phyloP scores from a whole-genome alignment of 2,888 invertebrate genomes.

The Aleiodes testaceus region DNA sequence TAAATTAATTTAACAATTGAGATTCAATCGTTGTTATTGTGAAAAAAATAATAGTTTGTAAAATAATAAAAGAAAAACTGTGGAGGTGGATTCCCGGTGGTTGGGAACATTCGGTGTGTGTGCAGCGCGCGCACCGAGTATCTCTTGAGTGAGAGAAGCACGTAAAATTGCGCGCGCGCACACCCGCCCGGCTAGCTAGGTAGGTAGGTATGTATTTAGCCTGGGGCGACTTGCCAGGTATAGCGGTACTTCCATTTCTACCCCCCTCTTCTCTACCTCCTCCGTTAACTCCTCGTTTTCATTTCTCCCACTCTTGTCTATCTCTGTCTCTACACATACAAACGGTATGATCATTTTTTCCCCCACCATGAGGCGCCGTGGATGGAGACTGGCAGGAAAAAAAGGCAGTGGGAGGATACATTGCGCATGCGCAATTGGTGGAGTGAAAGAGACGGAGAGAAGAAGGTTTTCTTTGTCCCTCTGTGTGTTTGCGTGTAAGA shows the following conservation, averaged over 20 bases:
- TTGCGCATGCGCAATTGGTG: slow-evolving; percentile 4
- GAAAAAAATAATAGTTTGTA: not conserved
- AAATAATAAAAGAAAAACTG: not conserved
- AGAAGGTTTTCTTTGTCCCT: slow-evolving; percentile 7
- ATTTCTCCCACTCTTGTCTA: slow-evolving; percentile 29
- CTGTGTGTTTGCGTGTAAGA: slow-evolving; percentile 8
- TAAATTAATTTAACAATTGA: not conserved
- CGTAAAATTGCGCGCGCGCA: slow-evolving; percentile 40
- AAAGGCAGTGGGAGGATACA: slow-evolving; percentile 13
- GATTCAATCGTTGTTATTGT: not conserved
- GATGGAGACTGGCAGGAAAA: not conserved
- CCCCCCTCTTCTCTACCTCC: slow-evolving; percentile 45
- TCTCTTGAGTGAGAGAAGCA: slow-evolving; percentile 42
- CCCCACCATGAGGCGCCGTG: not conserved
- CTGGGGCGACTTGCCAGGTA: slow-evolving; percentile 65
- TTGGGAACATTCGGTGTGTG: slow-evolving; percentile 31
- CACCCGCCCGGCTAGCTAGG: slow-evolving; percentile 62
- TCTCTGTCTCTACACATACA: not conserved
- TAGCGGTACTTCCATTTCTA: slow-evolving; percentile 69
- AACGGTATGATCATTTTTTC: slow-evolving; percentile 2
- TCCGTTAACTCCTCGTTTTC: slow-evolving; percentile 36
- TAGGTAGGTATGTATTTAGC: slow-evolving; percentile 71
- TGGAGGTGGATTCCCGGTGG: slow-evolving; percentile 3
- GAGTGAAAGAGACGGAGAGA: slow-evolving; percentile 3
- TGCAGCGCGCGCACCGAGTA: slow-evolving; percentile 44